Conservation (phyloP, 1,140 invertebrate species). For the Pseudomyrmex sp. region DNA sequence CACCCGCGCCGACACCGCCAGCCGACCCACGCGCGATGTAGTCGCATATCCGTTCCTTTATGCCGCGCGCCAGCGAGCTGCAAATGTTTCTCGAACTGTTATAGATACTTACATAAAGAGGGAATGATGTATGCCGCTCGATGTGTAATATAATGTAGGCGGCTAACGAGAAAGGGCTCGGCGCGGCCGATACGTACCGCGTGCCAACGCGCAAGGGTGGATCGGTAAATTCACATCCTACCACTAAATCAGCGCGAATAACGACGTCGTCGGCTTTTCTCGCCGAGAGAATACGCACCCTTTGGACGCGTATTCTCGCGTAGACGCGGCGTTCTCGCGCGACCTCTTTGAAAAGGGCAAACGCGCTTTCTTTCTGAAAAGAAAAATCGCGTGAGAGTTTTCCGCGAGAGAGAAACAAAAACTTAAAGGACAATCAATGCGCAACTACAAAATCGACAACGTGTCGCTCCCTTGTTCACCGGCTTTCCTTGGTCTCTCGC, state of each 20-base stretch:
- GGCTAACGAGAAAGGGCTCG: constrained; percentile 83
- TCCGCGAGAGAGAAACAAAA: constrained; percentile 16
- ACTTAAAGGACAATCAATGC: neutral
- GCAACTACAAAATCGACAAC: constrained; percentile 34
- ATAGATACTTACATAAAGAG: constrained; percentile 83
- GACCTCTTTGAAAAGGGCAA: neutral
- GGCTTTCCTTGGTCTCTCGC: constrained; percentile 9
- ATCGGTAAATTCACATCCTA: constrained; percentile 79
- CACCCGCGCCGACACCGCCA: constrained; percentile 59
- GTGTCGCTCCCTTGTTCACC: neutral
- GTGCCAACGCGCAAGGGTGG: constrained; percentile 74
- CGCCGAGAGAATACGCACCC: constrained; percentile 21
- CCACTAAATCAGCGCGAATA: constrained; percentile 76
- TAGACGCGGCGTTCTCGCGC: constrained; percentile 48
- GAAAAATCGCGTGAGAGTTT: neutral
- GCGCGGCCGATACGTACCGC: constrained; percentile 52
- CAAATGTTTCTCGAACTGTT: constrained; percentile 83
- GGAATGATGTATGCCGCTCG: constrained; percentile 82
- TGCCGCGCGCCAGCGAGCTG: constrained; percentile 70
- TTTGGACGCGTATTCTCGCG: no score
- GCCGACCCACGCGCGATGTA: constrained; percentile 77
- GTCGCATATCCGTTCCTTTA: constrained; percentile 48
- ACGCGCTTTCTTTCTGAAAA: neutral
- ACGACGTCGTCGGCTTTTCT: constrained; percentile 62
- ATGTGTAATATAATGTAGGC: constrained; percentile 84